These are phyloP conservation scores for Ctena decussata DNA, from an alignment of 2,888 invertebrate species.

Conservation along the genomic window DNA sequence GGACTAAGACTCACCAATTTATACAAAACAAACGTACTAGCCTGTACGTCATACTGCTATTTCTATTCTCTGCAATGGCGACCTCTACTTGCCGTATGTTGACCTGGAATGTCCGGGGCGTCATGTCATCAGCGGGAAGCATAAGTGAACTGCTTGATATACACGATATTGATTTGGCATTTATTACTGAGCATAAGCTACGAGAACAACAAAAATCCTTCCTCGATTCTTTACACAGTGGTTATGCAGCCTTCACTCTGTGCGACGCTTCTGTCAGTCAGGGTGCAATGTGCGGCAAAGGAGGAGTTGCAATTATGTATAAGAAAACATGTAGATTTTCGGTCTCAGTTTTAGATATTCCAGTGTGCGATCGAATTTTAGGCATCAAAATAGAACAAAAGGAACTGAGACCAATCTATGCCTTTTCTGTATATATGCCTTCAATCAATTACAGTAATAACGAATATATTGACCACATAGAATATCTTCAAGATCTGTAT, in stretches of 20 bases:
- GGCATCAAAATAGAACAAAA: background rate
- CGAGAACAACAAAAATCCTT: background rate
- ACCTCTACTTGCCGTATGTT: background rate
- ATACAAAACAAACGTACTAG: background rate
- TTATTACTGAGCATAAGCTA: background rate
- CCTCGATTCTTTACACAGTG: background rate
- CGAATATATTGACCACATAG: background rate
- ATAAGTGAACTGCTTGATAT: background rate
- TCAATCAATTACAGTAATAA: background rate
- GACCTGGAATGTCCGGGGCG: background rate
- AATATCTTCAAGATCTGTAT: background rate
- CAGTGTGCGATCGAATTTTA: background rate
- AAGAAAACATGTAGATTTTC: background rate
- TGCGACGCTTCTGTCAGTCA: background rate
- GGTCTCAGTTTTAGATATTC: background rate
- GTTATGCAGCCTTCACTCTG: background rate
- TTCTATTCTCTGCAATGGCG: background rate
- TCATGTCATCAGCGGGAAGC: background rate
- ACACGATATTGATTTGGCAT: background rate
- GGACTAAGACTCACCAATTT: background rate
- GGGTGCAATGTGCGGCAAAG: background rate
- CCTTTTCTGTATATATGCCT: conserved; percentile 13
- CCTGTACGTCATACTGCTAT: background rate
- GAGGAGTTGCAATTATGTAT: background rate
- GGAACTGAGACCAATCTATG: background rate